Evolutionary conservation across 2,888 invertebrate genomes (phyloP).

Genomic region (Leucozona laternaria): DNA sequence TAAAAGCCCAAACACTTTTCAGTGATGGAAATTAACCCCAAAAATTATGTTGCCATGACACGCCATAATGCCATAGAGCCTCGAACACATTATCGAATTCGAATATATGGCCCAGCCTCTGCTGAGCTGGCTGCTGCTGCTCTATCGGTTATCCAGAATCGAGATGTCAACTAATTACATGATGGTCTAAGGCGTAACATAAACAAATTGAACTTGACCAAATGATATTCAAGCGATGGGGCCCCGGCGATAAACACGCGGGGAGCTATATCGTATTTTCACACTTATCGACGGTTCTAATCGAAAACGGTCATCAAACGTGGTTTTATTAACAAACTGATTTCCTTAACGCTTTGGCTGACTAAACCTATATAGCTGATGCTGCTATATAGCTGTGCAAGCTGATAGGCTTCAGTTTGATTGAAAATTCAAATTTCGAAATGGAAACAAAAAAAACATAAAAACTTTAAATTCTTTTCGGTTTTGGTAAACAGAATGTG

Average conservation of each 20-base stretch:
- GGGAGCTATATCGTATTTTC: constrained; percentile 74
- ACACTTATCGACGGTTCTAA: constrained; percentile 73
- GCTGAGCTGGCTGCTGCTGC: background rate
- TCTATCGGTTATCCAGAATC: constrained; percentile 40
- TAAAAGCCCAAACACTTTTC: constrained; percentile 42
- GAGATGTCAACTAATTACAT: constrained; percentile 75
- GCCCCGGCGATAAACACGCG: constrained; percentile 46
- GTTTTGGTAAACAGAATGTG: constrained; percentile 39
- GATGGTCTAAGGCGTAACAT: constrained; percentile 70
- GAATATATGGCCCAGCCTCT: constrained; percentile 1
- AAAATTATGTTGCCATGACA: constrained; percentile 51
- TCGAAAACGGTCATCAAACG: constrained; percentile 69
- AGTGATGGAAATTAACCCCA: constrained; percentile 52
- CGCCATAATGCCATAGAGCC: background rate
- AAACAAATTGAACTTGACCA: constrained; percentile 74
- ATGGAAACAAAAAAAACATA: background rate
- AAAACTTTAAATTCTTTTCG: constrained; percentile 29
- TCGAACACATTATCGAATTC: constrained; percentile 59
- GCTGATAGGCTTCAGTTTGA: constrained; percentile 46
- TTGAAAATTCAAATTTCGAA: constrained; percentile 63
- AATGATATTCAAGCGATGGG: constrained; percentile 69
- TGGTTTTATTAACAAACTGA: constrained; percentile 55
- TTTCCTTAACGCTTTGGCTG: constrained; percentile 15
- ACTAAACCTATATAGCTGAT: constrained; percentile 8
- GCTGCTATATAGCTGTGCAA: constrained; percentile 3